Evolutionary conservation across 2,113 vertebrate genomes (phyloP).

Genomic region (Baryphthengus martii): DNA sequence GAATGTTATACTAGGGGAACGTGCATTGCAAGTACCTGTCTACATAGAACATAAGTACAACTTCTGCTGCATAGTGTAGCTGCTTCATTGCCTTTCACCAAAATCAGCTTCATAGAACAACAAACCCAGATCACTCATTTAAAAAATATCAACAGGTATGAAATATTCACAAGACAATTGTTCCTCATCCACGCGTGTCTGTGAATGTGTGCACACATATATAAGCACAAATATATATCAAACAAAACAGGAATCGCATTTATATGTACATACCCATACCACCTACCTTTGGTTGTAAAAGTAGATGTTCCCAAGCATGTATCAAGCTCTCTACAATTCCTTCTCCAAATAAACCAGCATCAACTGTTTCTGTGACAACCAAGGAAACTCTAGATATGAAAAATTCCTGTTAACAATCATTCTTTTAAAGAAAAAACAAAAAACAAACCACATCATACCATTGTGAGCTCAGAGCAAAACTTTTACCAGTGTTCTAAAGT

Average conservation of each 20-base stretch:
- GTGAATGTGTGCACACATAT: background rate
- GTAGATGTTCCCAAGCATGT: slow-evolving; percentile 94
- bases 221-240: accelerated
- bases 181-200: background rate
- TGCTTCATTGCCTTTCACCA: background rate
- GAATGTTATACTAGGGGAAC: background rate
- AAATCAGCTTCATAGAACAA: background rate
- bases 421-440: background rate
- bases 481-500: background rate
- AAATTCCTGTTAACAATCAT: background rate
- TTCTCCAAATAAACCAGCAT: slow-evolving; percentile 97
- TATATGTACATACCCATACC: background rate
- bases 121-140: background rate
- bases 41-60: background rate
- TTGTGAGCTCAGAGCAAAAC: background rate
- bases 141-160: background rate
- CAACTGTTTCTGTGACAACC: slow-evolving; percentile 97
- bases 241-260: background rate
- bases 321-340: slow-evolving; percentile 97
- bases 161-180: background rate
- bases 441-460: accelerated
- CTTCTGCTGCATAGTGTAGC: accelerated
- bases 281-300: slow-evolving; percentile 88
- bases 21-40: background rate
- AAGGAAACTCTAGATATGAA: slow-evolving; percentile 86